These are phyloP conservation scores for Macroglossus sobrinus DNA, from an alignment of 2,113 vertebrate genomes.

Conservation along the genomic window DNA sequence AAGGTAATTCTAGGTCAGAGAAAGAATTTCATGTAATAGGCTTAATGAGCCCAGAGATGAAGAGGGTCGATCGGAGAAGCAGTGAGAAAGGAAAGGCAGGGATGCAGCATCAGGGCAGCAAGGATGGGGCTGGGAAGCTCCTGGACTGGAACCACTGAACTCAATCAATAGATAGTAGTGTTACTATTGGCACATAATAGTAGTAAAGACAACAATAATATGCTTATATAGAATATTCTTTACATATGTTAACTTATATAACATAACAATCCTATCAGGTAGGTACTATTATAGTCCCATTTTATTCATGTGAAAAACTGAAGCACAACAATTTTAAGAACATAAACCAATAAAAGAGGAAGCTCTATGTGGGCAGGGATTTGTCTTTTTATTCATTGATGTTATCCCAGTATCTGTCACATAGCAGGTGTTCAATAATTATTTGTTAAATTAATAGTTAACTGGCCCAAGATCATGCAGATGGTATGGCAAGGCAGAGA, in stretches of 20 bases:
- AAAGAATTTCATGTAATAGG: not conserved
- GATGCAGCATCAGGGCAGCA: not conserved
- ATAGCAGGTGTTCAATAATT: not conserved
- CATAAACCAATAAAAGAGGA: not conserved
- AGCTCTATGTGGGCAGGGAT: not conserved
- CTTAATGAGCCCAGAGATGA: not conserved
- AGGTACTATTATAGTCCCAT: not conserved
- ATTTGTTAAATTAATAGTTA: not conserved
- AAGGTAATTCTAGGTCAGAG: not conserved
- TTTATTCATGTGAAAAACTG: not conserved
- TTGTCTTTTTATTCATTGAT: not conserved
- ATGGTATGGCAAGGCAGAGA: not conserved
- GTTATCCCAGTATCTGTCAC: not conserved
- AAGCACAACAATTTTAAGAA: not conserved
- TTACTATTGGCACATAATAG: not conserved
- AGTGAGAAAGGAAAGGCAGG: not conserved
- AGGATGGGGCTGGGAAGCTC: not conserved
- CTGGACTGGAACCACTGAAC: not conserved
- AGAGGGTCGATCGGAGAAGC: not conserved
- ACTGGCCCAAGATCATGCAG: not conserved
- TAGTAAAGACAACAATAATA: not conserved
- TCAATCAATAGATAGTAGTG: not conserved
- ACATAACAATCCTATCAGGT: not conserved
- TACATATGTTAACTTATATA: not conserved
- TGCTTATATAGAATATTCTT: not conserved